Percentiles rank a stretch among this genome's conserved stretches.
phyloP scores from a whole-genome alignment of 2,888 invertebrate species.

The Drosophila parthenogenetica region DNA sequence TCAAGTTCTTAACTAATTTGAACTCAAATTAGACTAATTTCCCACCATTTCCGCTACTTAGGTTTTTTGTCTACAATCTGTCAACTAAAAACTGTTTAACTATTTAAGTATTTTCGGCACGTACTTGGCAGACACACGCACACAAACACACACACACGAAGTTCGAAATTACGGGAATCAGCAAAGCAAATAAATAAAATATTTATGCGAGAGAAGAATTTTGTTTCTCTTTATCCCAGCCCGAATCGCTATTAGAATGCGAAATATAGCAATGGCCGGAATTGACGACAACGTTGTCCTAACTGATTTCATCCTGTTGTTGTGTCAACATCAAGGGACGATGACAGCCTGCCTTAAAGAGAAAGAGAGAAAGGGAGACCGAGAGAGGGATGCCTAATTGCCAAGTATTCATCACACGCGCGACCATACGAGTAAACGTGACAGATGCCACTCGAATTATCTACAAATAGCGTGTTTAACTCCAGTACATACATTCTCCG shows the following conservation, averaged over 20 bases:
- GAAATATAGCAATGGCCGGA: slow-evolving; percentile 54
- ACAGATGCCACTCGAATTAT: slow-evolving; percentile 65
- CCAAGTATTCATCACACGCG: slow-evolving; percentile 80
- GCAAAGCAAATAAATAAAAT: slow-evolving; percentile 78
- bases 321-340: slow-evolving; percentile 71
- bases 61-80: slow-evolving; percentile 33
- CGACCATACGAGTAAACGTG: slow-evolving; percentile 74
- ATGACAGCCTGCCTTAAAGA: slow-evolving; percentile 13
- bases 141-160: slow-evolving; percentile 8
- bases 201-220: slow-evolving; percentile 59
- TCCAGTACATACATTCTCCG: slow-evolving; percentile 5
- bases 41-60: slow-evolving; percentile 23
- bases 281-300: slow-evolving; percentile 68
- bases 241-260: slow-evolving; percentile 36
- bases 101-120: slow-evolving; percentile 63
- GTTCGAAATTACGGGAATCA: slow-evolving; percentile 63
- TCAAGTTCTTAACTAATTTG: slow-evolving; percentile 48
- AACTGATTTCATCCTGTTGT: slow-evolving; percentile 74
- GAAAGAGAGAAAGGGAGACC: neutral
- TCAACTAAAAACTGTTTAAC: slow-evolving; percentile 52
- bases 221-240: slow-evolving; percentile 10
- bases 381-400: slow-evolving; percentile 62
- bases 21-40: slow-evolving; percentile 32
- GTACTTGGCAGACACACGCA: slow-evolving; percentile 43
- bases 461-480: slow-evolving; percentile 17